These are phyloP conservation scores for Gracilinanus agilis DNA, from an alignment of 2,113 vertebrate genomes.

Conservation along the genomic window DNA sequence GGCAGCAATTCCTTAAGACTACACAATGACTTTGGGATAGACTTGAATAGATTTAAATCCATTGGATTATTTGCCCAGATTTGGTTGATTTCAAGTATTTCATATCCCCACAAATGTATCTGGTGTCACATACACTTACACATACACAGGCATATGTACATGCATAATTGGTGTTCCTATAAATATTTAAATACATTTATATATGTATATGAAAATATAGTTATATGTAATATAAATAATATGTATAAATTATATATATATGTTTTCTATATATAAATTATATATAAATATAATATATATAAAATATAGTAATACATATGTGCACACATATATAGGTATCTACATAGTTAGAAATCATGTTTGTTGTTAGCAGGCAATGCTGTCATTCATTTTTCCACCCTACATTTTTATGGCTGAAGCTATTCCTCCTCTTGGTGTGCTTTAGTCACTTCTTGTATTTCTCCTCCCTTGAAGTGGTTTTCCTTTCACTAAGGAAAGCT, in stretches of 20 bases:
- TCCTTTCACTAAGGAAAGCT: neutral
- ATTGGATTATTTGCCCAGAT: constrained; percentile 1
- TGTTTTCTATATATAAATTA: neutral
- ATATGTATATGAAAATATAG: neutral
- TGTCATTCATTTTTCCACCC: neutral
- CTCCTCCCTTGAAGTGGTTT: neutral
- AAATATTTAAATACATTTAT: neutral
- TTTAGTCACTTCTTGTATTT: neutral
- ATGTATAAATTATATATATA: neutral
- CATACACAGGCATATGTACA: neutral
- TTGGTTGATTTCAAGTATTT: neutral
- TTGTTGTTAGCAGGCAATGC: neutral
- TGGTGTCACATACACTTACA: neutral
- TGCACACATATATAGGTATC: neutral
- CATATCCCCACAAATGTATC: neutral
- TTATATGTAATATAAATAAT: too few relatives aligned
- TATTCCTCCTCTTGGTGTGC: neutral
- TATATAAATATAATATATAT: too few relatives aligned
- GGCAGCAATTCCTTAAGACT: constrained; percentile 6
- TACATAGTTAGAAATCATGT: neutral
- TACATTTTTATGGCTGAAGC: neutral
- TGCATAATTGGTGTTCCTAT: too few relatives aligned
- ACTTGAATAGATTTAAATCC: neutral
- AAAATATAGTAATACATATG: too few relatives aligned
- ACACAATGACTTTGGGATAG: neutral